Evolutionary conservation across 1,140 invertebrate species (phyloP).

Genomic region (Drosophila trapezifrons): DNA sequence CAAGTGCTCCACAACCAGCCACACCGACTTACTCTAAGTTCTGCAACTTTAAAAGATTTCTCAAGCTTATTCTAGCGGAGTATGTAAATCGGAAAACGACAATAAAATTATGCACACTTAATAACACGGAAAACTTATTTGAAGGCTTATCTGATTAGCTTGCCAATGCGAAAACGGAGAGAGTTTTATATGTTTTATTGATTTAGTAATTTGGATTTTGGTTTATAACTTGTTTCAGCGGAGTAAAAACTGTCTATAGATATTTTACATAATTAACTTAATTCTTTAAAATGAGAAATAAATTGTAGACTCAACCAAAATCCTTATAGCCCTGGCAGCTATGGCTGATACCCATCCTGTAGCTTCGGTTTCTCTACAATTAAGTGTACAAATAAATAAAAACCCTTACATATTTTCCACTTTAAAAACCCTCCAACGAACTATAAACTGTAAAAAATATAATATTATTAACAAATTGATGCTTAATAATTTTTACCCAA

Average conservation of each 20-base stretch:
- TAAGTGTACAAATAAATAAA: too few species aligned
- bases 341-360: too few species aligned
- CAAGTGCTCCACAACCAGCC: constrained; percentile 44
- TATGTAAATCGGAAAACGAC: constrained; percentile 52
- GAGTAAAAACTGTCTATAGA: background rate
- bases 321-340: too few species aligned
- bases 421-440: too few species aligned
- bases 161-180: constrained; percentile 37
- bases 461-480: background rate
- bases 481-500: background rate
- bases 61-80: constrained; percentile 34
- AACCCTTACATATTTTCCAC: background rate
- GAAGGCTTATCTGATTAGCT: constrained; percentile 8
- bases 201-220: too few species aligned
- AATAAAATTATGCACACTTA: constrained; percentile 24
- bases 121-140: constrained; percentile 23
- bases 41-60: constrained; percentile 20
- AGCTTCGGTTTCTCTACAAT: too few species aligned
- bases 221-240: too few species aligned
- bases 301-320: too few species aligned
- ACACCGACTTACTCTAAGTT: constrained; percentile 24
- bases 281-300: too few species aligned
- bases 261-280: background rate
- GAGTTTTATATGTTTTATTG: background rate
- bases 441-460: too few species aligned